A percentile compares a stretch with the other conserved stretches of the same genome.
These are phyloP conservation scores for Drosophila gaucha DNA, from an alignment of 2,888 invertebrate genomes.

Conservation along the genomic window DNA sequence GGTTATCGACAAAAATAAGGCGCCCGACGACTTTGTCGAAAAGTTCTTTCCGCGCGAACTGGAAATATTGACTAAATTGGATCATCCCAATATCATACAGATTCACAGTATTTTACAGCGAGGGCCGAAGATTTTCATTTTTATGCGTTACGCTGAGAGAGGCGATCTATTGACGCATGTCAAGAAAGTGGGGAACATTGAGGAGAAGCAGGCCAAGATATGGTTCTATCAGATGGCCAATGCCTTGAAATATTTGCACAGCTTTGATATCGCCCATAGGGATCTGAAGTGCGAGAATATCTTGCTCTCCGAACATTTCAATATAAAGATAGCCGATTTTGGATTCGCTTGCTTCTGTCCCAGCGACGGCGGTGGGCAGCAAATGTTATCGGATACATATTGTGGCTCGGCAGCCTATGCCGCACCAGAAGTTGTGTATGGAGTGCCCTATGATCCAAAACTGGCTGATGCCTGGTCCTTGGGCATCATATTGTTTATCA, in stretches of 20 bases:
- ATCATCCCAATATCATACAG: constrained; percentile 95
- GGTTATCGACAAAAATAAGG: constrained; percentile 95
- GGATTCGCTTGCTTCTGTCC: constrained; percentile 95
- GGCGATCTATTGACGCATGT: constrained; percentile 95
- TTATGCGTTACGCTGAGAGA: constrained; percentile 96
- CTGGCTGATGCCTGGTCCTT: constrained; percentile 97
- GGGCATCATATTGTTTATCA: constrained; percentile 95
- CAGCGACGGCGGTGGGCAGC: constrained; percentile 88
- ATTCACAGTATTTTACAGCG: constrained; percentile 94
- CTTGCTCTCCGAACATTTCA: constrained; percentile 91
- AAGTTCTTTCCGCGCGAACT: constrained; percentile 97
- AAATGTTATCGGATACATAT: constrained; percentile 94
- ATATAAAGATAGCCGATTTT: constrained; percentile 96
- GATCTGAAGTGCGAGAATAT: constrained; percentile 98
- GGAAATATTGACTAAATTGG: constrained; percentile 94
- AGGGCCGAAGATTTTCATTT: constrained; percentile 93
- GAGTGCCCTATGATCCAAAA: constrained; percentile 94
- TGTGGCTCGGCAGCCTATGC: constrained; percentile 98
- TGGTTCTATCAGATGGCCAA: constrained; percentile 93
- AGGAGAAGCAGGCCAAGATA: constrained; percentile 91
- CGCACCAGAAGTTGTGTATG: constrained; percentile 96
- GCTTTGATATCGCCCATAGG: constrained; percentile 93
- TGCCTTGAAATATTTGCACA: constrained; percentile 93
- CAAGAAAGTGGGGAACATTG: constrained; percentile 90
- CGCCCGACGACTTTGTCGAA: constrained; percentile 94